A percentile compares a stretch with the other conserved stretches of the same genome.
Evolutionary conservation across 2,113 vertebrate genomes (phyloP).

Genomic region (Pan troglodytes): DNA sequence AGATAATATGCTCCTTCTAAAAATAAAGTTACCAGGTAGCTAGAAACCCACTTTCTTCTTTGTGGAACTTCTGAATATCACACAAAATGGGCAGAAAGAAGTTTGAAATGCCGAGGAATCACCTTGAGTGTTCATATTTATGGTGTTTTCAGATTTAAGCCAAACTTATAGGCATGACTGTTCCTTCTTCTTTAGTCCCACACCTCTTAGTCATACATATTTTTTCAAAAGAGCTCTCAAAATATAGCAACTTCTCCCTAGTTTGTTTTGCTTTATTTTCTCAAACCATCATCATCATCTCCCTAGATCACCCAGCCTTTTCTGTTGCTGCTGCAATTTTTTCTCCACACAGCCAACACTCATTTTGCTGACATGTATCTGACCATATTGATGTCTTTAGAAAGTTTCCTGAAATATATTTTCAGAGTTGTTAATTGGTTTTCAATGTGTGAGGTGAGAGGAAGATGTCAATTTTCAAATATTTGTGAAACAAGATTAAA

Average conservation of each 20-base stretch:
- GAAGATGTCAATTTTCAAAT: background rate
- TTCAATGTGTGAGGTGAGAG: background rate
- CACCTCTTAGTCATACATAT: background rate
- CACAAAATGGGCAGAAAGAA: background rate
- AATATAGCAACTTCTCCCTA: background rate
- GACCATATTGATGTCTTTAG: background rate
- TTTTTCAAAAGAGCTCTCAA: background rate
- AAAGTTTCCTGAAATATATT: background rate
- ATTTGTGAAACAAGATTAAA: background rate
- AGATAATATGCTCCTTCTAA: background rate
- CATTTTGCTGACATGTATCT: background rate
- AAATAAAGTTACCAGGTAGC: background rate
- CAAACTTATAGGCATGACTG: background rate
- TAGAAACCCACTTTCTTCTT: background rate
- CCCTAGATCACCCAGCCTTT: background rate
- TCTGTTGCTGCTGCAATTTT: background rate
- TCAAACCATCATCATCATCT: background rate
- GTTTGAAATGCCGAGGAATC: background rate
- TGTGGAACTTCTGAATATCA: background rate
- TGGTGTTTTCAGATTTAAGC: background rate
- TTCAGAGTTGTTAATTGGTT: background rate
- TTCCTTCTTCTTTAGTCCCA: background rate
- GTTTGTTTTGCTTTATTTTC: background rate
- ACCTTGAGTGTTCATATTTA: background rate
- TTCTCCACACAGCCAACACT: background rate